A percentile compares a stretch with the other conserved stretches of the same genome.
phyloP scores from a whole-genome alignment of 2,797 vertebrate species.

The Lepilemur ruficaudatus region DNA sequence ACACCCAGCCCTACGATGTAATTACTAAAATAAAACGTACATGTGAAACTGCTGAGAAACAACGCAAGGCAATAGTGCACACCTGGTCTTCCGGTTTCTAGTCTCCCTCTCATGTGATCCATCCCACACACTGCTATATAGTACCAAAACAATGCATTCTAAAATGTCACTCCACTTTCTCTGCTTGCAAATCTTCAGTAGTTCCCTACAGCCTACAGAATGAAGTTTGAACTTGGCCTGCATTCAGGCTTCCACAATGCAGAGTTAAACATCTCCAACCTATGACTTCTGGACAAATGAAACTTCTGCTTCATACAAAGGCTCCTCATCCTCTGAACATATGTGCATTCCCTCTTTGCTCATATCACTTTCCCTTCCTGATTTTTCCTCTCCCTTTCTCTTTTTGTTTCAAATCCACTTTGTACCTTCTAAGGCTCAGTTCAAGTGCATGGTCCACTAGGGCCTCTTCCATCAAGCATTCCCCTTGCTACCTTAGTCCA shows the following conservation, averaged over 20 bases:
- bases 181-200: slow-evolving; percentile 17
- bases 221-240: background rate
- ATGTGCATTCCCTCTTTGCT: background rate
- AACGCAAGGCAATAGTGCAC: background rate
- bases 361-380: background rate
- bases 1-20: background rate
- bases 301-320: slow-evolving; percentile 4
- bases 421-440: background rate
- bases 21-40: background rate
- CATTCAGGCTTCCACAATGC: background rate
- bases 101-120: background rate
- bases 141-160: slow-evolving; percentile 2
- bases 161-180: background rate
- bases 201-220: background rate
- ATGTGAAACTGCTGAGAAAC: background rate
- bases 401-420: background rate
- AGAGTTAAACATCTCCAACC: slow-evolving; percentile 7
- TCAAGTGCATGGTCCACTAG: background rate
- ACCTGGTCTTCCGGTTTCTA: slow-evolving; percentile 12
- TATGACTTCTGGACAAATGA: background rate
- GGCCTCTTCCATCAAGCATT: background rate
- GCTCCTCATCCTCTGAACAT: background rate
- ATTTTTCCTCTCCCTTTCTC: background rate
- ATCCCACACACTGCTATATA: background rate
- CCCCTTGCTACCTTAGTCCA: background rate